Evolutionary conservation across 1,140 invertebrate species (phyloP).

Genomic region (Zaprionus vittiger): DNA sequence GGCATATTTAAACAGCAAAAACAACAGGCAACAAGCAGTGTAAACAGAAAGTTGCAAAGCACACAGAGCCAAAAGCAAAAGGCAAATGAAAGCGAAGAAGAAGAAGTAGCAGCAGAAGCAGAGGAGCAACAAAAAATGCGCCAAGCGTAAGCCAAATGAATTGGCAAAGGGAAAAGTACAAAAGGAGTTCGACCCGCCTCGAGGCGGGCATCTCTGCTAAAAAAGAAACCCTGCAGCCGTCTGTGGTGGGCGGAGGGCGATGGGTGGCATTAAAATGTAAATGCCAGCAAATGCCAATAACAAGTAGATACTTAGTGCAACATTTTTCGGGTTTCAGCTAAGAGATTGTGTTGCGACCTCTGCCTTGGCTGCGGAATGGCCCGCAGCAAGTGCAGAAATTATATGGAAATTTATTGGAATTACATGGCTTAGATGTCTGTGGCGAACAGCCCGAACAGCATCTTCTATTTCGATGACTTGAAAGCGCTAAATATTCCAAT

Average conservation of each 20-base stretch:
- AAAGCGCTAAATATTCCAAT: slow-evolving; percentile 4
- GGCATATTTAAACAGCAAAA: slow-evolving; percentile 73
- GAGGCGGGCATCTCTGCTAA: slow-evolving; percentile 1
- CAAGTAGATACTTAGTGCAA: slow-evolving; percentile 50
- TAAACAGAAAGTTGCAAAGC: slow-evolving; percentile 61
- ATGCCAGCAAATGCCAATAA: slow-evolving; percentile 71
- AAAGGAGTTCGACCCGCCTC: slow-evolving; percentile 53
- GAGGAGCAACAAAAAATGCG: slow-evolving; percentile 2
- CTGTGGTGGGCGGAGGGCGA: slow-evolving; percentile 18
- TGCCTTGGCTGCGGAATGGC: slow-evolving; percentile 1
- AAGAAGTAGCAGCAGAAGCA: slow-evolving; percentile 6
- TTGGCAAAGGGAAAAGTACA: slow-evolving; percentile 56
- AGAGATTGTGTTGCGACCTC: slow-evolving; percentile 16
- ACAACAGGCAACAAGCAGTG: slow-evolving; percentile 51
- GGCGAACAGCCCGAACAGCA: neutral
- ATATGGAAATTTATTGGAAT: slow-evolving; percentile 17
- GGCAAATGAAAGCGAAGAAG: slow-evolving; percentile 29
- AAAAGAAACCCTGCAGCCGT: slow-evolving; percentile 26
- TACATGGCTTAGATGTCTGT: slow-evolving; percentile 6
- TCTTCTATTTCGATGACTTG: slow-evolving; percentile 8
- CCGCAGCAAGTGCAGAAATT: slow-evolving; percentile 22
- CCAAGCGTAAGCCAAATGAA: slow-evolving; percentile 60
- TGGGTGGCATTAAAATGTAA: slow-evolving; percentile 67
- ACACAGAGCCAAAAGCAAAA: slow-evolving; percentile 32
- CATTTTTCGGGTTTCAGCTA: slow-evolving; percentile 31